Evolutionary conservation across 2,888 invertebrate genomes (phyloP).

Genomic region (Cataglyphis livida): DNA sequence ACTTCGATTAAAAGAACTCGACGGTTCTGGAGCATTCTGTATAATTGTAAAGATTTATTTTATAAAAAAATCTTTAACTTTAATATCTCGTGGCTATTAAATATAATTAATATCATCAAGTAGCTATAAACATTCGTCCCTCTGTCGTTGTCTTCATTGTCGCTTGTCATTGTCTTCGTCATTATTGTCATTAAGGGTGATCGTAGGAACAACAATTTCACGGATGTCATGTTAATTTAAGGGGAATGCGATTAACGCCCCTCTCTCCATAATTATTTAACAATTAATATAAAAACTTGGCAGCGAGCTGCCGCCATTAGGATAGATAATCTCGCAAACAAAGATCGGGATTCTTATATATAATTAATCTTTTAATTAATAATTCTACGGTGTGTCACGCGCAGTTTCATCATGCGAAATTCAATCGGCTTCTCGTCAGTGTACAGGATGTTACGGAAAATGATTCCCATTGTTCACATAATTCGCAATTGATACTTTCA

Average conservation of each 20-base stretch:
- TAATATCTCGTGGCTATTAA: constrained; percentile 73
- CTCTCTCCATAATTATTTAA: constrained; percentile 43
- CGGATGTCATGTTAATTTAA: constrained; percentile 56
- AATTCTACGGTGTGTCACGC: constrained; percentile 1
- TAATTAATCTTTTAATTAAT: constrained; percentile 36
- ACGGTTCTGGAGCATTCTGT: constrained; percentile 5
- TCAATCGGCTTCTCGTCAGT: background rate
- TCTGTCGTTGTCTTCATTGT: constrained; percentile 24
- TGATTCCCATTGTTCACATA: background rate
- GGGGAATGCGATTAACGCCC: background rate
- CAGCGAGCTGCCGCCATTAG: constrained; percentile 29
- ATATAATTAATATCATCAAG: constrained; percentile 68
- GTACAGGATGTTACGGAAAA: constrained; percentile 16
- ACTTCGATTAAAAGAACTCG: background rate
- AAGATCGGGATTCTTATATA: constrained; percentile 15
- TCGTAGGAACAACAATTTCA: constrained; percentile 78
- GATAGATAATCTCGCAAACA: constrained; percentile 48
- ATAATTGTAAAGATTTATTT: constrained; percentile 44
- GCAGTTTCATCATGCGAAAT: background rate
- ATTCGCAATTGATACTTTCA: background rate
- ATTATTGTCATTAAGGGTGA: constrained; percentile 55
- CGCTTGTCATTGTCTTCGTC: constrained; percentile 24
- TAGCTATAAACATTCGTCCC: constrained; percentile 49
- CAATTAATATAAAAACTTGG: constrained; percentile 41
- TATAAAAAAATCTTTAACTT: constrained; percentile 69